phyloP scores from a whole-genome alignment of 64 coral and sea anemone genomes.

The Pocillopora verrucosa region DNA sequence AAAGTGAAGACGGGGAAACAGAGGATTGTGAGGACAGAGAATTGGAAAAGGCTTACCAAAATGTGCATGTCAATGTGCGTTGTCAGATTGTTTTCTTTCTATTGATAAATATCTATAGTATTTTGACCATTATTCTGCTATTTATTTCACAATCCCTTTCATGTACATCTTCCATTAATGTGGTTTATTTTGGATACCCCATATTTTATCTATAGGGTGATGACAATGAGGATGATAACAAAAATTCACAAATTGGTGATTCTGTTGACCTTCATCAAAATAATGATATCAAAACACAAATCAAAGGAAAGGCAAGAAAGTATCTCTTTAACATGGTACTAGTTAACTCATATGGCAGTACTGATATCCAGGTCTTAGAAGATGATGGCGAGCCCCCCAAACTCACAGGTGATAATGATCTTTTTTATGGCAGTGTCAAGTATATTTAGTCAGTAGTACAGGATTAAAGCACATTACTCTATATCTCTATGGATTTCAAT shows the following conservation, averaged over 20 bases:
- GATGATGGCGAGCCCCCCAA: constrained; percentile 75
- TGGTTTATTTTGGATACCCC: background rate
- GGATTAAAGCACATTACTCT: too few species aligned
- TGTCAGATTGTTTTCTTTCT: background rate
- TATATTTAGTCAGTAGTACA: background rate
- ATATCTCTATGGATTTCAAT: too few species aligned
- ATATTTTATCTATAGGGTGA: constrained; percentile 34
- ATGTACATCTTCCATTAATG: background rate
- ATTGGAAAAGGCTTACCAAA: constrained; percentile 82
- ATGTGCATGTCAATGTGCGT: constrained; percentile 86
- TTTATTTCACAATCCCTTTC: background rate
- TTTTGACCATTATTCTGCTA: background rate
- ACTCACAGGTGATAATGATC: constrained; percentile 60
- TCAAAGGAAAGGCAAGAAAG: constrained; percentile 38
- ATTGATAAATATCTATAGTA: background rate
- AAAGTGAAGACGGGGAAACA: constrained; percentile 38
- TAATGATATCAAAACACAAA: constrained; percentile 24
- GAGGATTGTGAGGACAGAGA: constrained; percentile 67
- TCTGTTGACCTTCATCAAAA: background rate
- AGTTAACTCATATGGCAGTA: constrained; percentile 90
- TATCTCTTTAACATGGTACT: constrained; percentile 77
- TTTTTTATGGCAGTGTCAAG: background rate
- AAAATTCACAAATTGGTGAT: background rate
- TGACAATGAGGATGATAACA: constrained; percentile 59
- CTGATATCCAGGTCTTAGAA: constrained; percentile 77